Conservation (phyloP, 2,888 invertebrate genomes). For the Poecilobothrus nobilitatus region DNA sequence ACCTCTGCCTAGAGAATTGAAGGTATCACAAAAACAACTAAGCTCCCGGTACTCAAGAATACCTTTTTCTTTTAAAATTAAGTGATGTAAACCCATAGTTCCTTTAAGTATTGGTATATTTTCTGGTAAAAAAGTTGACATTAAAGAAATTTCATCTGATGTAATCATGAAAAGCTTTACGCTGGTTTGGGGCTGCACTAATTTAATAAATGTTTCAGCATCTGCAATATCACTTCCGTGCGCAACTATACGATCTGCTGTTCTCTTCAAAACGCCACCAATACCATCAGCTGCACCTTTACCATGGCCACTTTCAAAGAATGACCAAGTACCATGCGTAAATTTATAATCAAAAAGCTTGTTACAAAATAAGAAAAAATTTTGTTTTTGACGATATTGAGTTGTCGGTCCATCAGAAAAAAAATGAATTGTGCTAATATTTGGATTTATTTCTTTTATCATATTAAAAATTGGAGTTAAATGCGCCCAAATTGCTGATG, state of each 20-base stretch:
- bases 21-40: neutral
- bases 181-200: neutral
- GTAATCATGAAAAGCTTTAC: neutral
- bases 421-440: neutral
- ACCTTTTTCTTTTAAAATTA: neutral
- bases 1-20: neutral
- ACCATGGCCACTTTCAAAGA: slow-evolving; percentile 11
- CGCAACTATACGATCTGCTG: neutral
- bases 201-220: neutral
- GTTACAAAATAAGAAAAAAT: neutral
- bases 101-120: slow-evolving; percentile 2
- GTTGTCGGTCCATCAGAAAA: slow-evolving; percentile 11
- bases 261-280: slow-evolving; percentile 10
- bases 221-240: neutral
- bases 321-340: slow-evolving; percentile 7
- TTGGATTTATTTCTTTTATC: neutral
- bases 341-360: slow-evolving; percentile 11
- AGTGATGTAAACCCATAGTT: neutral
- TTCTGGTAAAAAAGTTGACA: neutral
- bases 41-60: neutral
- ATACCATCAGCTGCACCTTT: slow-evolving; percentile 14
- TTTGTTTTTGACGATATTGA: slow-evolving; percentile 12
- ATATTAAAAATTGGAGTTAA: neutral
- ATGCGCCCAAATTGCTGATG: slow-evolving; percentile 10
- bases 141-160: neutral